Base-by-base conservation (phyloP, 2,113 vertebrate species). In the Vulpes vulpes region DNA sequence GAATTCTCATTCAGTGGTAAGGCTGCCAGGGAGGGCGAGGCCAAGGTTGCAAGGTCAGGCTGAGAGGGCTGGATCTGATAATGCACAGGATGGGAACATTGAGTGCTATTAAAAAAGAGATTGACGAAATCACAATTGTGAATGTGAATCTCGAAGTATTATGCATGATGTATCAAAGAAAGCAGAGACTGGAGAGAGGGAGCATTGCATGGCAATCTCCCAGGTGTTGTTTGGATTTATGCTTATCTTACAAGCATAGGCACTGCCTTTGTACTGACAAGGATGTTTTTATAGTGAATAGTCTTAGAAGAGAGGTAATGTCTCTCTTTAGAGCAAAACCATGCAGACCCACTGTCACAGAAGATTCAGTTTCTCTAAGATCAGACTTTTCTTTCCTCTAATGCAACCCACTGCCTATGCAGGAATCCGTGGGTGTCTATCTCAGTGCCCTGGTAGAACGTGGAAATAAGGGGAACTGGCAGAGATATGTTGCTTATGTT, bases 141-240 rank as follows among this genome's bases (percentile, higher is more conserved):
- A 69, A 76, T 43, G 65, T 43, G 32, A 83, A 60, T 51, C 57
- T 73, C 35, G n/a, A 80, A 5, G 38, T 65, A 1, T 17, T 53
- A 5, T 17, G 4, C 17, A 10, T 0, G 16, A 55, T 55, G 20
- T 11, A 62, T 55, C 59, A 89, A 35, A 79, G 49, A 79, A 60
- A 87, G 16, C 30, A 86, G 76, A 73, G 32, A 43, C 14, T 43
- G n/a, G 49, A 71, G 25, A 9, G 11, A 57, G 12, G 23, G 30
- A 62, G 30, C 1, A 0, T 53, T 53, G 5, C 25, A 8, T 2
- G 27, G 30, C 8, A 27, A n/a, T 60, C 12, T 11, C 4, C 14
- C 30, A 12, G 2, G 23, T 20, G 5, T 87, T 74, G 67, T 38
- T 74, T 60, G 16, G 11, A 60, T 27, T 81, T n/a, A 30, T 12